These are phyloP conservation scores for Ormyrus thymus DNA, from an alignment of 2,888 invertebrate species.

Conservation along the genomic window DNA sequence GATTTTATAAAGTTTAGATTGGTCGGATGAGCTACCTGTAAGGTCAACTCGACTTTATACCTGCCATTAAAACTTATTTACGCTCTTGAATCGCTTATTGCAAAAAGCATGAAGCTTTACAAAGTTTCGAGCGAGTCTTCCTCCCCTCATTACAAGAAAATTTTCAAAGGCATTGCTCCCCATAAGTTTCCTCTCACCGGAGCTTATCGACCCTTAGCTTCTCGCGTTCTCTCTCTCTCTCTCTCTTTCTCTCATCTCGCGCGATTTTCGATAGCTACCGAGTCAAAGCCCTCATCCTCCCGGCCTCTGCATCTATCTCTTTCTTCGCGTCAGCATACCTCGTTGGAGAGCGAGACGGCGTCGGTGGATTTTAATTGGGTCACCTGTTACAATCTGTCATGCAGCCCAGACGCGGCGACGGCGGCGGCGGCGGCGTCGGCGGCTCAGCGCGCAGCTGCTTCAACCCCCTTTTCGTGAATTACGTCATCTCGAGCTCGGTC, in stretches of 20 bases:
- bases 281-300: neutral
- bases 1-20: no score
- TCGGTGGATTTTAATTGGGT: conserved; percentile 67
- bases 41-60: no score
- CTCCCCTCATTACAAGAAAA: no score
- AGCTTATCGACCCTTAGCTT: no score
- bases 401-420: conserved; percentile 43
- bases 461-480: conserved; percentile 59
- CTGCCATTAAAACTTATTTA: no score
- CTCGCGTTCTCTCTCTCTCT: neutral
- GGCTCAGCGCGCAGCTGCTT: conserved; percentile 60
- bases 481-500: conserved; percentile 44
- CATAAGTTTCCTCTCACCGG: no score
- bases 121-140: no score
- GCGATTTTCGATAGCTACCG: neutral
- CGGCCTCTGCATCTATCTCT: neutral
- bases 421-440: neutral
- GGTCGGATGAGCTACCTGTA: no score
- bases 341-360: conserved; percentile 37
- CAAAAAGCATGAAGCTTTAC: no score
- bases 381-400: conserved; percentile 69
- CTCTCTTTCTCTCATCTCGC: conserved; percentile 4
- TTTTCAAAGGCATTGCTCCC: no score
- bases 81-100: no score
- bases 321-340: conserved; percentile 30